Evolutionary conservation across 2,797 vertebrate species (phyloP).

Genomic region (Tapirus indicus): DNA sequence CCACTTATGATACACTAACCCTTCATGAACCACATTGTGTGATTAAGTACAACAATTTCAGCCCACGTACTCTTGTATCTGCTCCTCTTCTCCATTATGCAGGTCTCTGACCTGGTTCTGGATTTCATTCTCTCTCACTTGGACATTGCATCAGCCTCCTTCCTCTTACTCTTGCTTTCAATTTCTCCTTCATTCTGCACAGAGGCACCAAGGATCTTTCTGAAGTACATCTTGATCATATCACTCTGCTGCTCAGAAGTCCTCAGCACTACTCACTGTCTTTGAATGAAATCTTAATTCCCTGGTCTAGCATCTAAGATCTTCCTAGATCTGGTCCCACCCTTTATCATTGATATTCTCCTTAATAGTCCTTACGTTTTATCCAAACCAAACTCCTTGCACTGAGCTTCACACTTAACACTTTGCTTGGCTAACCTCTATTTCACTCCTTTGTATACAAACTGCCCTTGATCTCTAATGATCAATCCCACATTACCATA

Average conservation of each 20-base stretch:
- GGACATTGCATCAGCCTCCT: not conserved
- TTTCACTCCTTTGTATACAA: slow-evolving; percentile 16
- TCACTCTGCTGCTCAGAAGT: not conserved
- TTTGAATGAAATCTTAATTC: slow-evolving; percentile 24
- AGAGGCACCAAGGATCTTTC: not conserved
- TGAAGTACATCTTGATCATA: not conserved
- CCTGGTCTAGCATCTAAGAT: not conserved
- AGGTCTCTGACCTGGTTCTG: not conserved
- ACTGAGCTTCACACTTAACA: not conserved
- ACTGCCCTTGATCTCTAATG: not conserved
- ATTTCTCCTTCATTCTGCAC: not conserved
- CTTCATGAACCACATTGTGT: not conserved
- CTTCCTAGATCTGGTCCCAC: not conserved
- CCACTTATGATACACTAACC: not conserved
- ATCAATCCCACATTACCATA: not conserved
- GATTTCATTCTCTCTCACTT: not conserved
- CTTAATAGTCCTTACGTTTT: not conserved
- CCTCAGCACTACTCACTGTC: not conserved
- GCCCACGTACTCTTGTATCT: not conserved
- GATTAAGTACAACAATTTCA: not conserved
- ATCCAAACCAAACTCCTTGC: not conserved
- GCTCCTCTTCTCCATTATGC: not conserved
- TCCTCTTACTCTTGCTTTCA: not conserved
- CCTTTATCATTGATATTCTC: slow-evolving; percentile 13
- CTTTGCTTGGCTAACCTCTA: not conserved